Percentiles rank a stretch among this genome's conserved stretches.
phyloP scores from a whole-genome alignment of 2,113 vertebrate genomes.

The Pelusios castaneus region DNA sequence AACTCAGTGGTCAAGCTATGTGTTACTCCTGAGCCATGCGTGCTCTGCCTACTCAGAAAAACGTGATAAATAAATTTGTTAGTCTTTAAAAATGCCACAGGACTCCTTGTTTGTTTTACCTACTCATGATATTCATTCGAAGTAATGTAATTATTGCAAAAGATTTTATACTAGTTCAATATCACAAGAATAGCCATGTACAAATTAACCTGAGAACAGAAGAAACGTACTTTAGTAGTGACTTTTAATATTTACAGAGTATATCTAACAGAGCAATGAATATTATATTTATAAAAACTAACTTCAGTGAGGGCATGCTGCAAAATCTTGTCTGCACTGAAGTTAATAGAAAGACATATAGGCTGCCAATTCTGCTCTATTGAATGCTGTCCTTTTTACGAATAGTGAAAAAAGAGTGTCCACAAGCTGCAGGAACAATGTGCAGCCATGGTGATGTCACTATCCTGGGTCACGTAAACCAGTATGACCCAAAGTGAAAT shows the following conservation, averaged over 20 bases:
- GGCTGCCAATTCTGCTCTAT: not conserved
- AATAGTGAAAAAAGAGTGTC: not conserved
- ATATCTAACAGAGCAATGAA: not conserved
- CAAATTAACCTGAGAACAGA: not conserved
- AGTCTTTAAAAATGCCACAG: too few species aligned
- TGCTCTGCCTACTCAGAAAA: not conserved
- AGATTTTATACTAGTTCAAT: not conserved
- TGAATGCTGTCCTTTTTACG: not conserved
- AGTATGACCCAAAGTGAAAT: not conserved
- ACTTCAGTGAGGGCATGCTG: not conserved
- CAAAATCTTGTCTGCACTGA: not conserved
- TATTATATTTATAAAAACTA: not conserved
- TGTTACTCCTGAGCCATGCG: not conserved
- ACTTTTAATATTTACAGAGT: not conserved
- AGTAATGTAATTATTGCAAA: not conserved
- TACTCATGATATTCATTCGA: not conserved
- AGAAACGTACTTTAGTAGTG: not conserved
- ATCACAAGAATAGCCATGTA: not conserved
- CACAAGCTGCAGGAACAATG: not conserved
- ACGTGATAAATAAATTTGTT: too few species aligned
- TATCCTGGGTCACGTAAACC: not conserved
- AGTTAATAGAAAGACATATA: not conserved
- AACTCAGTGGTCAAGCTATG: not conserved
- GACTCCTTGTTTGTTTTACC: not conserved
- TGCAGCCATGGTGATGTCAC: not conserved